Percentiles rank a stretch among this genome's conserved stretches.
phyloP scores from a whole-genome alignment of 1,140 invertebrate species.

The Cherax quadricarinatus region DNA sequence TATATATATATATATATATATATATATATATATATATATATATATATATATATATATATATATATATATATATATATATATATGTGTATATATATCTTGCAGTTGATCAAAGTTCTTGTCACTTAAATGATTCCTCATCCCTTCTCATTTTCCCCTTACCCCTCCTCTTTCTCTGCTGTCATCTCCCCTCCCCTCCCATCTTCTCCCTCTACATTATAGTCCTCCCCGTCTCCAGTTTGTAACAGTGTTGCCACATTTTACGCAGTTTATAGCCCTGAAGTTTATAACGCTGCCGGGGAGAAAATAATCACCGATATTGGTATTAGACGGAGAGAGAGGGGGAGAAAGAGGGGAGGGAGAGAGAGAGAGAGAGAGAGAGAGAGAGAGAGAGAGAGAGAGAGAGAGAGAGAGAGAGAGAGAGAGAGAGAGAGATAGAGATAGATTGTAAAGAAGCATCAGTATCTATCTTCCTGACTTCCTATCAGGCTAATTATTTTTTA shows the following conservation, averaged over 20 bases:
- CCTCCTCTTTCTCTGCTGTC: not conserved
- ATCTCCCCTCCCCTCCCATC: not conserved
- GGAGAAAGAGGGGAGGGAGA: not conserved
- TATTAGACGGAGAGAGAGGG: too few species aligned
- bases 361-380: not conserved
- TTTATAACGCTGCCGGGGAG: not conserved
- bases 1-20: too few species aligned
- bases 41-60: too few species aligned
- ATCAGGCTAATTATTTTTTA: too few species aligned
- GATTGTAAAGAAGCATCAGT: too few species aligned
- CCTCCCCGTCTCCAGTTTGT: too few species aligned
- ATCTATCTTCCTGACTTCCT: too few species aligned
- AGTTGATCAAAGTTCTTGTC: too few species aligned
- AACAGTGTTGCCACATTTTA: not conserved
- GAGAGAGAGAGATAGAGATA: conserved; percentile 14
- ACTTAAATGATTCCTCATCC: too few species aligned
- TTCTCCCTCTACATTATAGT: not conserved
- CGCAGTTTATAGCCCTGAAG: not conserved
- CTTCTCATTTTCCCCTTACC: too few species aligned
- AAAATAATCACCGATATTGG: not conserved
- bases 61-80: too few species aligned
- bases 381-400: conserved; percentile 33
- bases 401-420: conserved; percentile 34
- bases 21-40: too few species aligned
- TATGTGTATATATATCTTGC: not conserved